Percentiles rank a stretch among this genome's conserved stretches.
Conservation (phyloP, 1,140 invertebrate genomes). For the Drosophila suzukii region DNA sequence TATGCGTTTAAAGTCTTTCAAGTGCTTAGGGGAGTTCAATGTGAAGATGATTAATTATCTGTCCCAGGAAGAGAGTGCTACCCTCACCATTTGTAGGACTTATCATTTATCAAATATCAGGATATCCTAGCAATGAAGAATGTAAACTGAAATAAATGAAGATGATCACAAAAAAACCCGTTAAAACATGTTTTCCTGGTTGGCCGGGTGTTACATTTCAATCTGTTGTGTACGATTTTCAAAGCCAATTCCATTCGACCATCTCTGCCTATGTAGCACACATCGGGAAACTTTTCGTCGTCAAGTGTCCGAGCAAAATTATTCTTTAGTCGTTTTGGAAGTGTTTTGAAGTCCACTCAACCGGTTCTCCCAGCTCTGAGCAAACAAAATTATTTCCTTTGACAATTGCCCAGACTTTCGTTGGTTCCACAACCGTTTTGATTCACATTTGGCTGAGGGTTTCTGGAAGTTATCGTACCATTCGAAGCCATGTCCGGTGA, state of each 20-base stretch:
- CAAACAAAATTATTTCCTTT: constrained; percentile 71
- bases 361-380: constrained; percentile 38
- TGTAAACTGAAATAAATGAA: constrained; percentile 64
- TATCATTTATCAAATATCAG: constrained; percentile 33
- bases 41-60: constrained; percentile 1
- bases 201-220: constrained; percentile 14
- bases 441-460: not conserved
- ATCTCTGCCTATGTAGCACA: constrained; percentile 29
- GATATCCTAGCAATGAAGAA: constrained; percentile 54
- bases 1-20: constrained; percentile 36
- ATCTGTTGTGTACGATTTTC: not conserved
- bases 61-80: constrained; percentile 17
- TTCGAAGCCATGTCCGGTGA: constrained; percentile 46
- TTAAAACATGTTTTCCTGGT: not conserved
- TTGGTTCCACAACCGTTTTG: not conserved
- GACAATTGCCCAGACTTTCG: constrained; percentile 35
- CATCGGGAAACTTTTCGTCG: constrained; percentile 58
- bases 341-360: constrained; percentile 47
- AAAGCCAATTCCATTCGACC: not conserved
- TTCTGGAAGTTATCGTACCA: not conserved
- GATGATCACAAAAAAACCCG: constrained; percentile 12
- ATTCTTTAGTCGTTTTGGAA: constrained; percentile 51
- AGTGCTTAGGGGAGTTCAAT: constrained; percentile 22
- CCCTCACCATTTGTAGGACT: constrained; percentile 23
- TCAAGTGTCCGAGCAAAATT: constrained; percentile 65